Percentiles rank a stretch among this genome's conserved stretches.
Conservation (phyloP, 2,797 vertebrate genomes). For the Rhinophrynus dorsalis region DNA sequence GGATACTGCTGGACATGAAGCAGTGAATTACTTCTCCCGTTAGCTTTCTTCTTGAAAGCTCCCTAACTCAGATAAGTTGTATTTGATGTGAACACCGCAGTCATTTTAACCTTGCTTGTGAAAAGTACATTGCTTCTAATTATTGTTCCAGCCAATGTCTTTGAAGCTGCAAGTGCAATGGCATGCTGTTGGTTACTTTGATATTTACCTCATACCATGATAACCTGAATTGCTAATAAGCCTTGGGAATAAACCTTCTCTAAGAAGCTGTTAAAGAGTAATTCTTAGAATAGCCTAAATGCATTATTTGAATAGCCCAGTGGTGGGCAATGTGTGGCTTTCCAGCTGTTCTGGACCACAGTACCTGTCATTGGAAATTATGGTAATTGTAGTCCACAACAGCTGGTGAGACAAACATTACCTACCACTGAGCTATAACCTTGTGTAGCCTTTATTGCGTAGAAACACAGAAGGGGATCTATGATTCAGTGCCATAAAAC, state of each 20-base stretch:
- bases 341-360: too few species aligned
- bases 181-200: neutral
- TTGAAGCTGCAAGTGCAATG: neutral
- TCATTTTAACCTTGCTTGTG: neutral
- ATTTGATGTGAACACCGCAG: constrained; percentile 16
- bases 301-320: too few species aligned
- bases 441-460: too few species aligned
- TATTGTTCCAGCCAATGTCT: neutral
- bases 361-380: too few species aligned
- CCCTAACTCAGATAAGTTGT: constrained; percentile 19
- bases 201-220: neutral
- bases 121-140: neutral
- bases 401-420: too few species aligned
- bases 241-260: neutral
- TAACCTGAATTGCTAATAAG: neutral
- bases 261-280: neutral
- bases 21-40: constrained; percentile 2
- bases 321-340: too few species aligned
- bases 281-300: neutral
- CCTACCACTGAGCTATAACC: too few species aligned
- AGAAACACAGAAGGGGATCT: too few species aligned
- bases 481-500: too few species aligned
- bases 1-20: constrained; percentile 3
- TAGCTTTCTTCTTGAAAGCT: constrained; percentile 8
- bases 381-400: too few species aligned